Conservation (phyloP, 2,797 vertebrate genomes). For the Chromis chromis region DNA sequence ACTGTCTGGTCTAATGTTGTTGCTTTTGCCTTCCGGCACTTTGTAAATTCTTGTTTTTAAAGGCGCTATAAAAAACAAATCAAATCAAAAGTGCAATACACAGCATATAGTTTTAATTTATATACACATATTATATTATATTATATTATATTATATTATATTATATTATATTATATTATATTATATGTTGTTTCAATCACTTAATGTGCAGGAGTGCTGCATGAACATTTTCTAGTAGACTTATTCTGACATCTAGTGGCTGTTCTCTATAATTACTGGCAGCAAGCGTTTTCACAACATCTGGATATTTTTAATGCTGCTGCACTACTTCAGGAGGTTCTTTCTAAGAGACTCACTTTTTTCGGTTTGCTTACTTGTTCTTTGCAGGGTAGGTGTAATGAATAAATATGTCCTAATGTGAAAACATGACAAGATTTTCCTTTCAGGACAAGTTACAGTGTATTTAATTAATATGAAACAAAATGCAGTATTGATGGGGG, state of each 20-base stretch:
- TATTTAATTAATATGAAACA: background rate
- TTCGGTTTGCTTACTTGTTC: background rate
- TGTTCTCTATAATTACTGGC: constrained; percentile 2
- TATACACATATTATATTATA: too few species aligned
- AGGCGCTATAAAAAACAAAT: too few species aligned
- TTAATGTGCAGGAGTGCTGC: background rate
- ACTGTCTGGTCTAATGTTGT: too few species aligned
- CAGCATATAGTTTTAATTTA: too few species aligned
- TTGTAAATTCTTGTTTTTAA: too few species aligned
- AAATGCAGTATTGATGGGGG: accelerated
- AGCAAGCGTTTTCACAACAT: background rate
- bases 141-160: too few species aligned
- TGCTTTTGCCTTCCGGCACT: too few species aligned
- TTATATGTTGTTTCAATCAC: background rate
- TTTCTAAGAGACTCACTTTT: background rate
- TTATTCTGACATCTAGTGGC: constrained; percentile 77
- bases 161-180: too few species aligned
- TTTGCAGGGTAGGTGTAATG: background rate
- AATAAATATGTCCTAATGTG: background rate
- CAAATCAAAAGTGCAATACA: too few species aligned
- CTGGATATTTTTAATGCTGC: constrained; percentile 18
- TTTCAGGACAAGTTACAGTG: background rate
- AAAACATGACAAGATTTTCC: background rate
- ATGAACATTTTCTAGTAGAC: constrained; percentile 8
- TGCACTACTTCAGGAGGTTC: too few species aligned